Evolutionary conservation across 2,797 vertebrate species (phyloP).

Genomic region (Liparis tanakae): DNA sequence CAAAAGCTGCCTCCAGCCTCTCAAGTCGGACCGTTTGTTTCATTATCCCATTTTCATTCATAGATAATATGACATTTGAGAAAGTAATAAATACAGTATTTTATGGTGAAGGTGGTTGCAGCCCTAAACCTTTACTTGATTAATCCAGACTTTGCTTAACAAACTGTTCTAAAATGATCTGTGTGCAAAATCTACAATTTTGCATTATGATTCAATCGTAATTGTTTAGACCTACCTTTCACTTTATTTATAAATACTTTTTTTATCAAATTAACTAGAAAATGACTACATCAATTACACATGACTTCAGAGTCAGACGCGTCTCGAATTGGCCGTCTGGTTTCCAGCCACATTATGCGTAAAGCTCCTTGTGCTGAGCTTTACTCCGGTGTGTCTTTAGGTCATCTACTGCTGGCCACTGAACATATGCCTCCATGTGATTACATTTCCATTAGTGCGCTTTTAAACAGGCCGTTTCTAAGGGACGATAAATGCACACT

Average conservation of each 20-base stretch:
- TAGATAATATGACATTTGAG: background rate
- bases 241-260: background rate
- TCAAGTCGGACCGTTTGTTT: background rate
- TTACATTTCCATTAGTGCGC: conserved; percentile 61
- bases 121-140: background rate
- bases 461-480: conserved; percentile 62
- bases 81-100: background rate
- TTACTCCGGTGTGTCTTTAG: conserved; percentile 45
- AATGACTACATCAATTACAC: conserved; percentile 21
- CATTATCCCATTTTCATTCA: background rate
- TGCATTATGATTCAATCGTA: background rate
- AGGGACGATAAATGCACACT: conserved; percentile 66
- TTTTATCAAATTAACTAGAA: conserved; percentile 4
- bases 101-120: background rate
- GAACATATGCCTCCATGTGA: conserved; percentile 43
- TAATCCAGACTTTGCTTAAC: background rate
- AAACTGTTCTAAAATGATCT: background rate
- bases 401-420: conserved; percentile 29
- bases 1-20: background rate
- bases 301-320: conserved; percentile 13
- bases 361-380: conserved; percentile 28
- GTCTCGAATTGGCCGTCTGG: conserved; percentile 23
- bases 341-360: conserved; percentile 33
- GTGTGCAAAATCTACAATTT: background rate
- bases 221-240: background rate